Percentiles rank a stretch among this genome's conserved stretches.
Conservation (phyloP, 2,888 invertebrate genomes). For the Operophtera brumata region DNA sequence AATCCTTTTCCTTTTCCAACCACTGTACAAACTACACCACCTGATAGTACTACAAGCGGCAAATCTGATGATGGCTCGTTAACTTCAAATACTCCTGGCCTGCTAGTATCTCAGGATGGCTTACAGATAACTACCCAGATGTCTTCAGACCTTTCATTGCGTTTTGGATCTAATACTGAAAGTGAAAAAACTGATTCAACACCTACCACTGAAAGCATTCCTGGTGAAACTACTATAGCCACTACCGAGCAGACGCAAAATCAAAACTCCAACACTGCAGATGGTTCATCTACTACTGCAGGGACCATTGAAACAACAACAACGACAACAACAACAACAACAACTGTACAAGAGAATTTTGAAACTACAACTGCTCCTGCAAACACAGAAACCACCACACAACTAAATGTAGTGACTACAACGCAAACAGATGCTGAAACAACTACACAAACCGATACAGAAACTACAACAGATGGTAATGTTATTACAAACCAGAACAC, state of each 20-base stretch:
- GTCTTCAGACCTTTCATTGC: slow-evolving; percentile 21
- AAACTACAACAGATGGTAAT: slow-evolving; percentile 41
- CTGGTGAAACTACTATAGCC: slow-evolving; percentile 28
- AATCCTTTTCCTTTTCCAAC: slow-evolving; percentile 40
- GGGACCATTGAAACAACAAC: slow-evolving; percentile 19
- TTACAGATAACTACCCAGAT: slow-evolving; percentile 28
- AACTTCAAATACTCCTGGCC: slow-evolving; percentile 28
- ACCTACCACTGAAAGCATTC: slow-evolving; percentile 12
- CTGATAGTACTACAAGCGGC: slow-evolving; percentile 37
- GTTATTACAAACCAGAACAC: slow-evolving; percentile 46
- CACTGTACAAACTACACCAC: slow-evolving; percentile 33
- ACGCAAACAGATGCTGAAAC: slow-evolving; percentile 44
- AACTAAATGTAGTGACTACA: slow-evolving; percentile 39
- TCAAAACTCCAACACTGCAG: slow-evolving; percentile 8
- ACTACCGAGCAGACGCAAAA: slow-evolving; percentile 36
- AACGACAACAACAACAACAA: slow-evolving; percentile 14
- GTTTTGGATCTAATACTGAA: slow-evolving; percentile 23
- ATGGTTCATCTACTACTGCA: slow-evolving; percentile 21
- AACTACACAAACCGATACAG: slow-evolving; percentile 42
- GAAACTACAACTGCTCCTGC: slow-evolving; percentile 25
- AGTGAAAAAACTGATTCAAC: slow-evolving; percentile 9
- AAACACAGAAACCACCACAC: slow-evolving; percentile 37
- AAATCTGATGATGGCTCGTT: slow-evolving; percentile 34
- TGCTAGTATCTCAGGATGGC: slow-evolving; percentile 21
- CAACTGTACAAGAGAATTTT: slow-evolving; percentile 18